These are phyloP conservation scores for Panthera tigris DNA, from an alignment of 2,113 vertebrate species.

Conservation along the genomic window DNA sequence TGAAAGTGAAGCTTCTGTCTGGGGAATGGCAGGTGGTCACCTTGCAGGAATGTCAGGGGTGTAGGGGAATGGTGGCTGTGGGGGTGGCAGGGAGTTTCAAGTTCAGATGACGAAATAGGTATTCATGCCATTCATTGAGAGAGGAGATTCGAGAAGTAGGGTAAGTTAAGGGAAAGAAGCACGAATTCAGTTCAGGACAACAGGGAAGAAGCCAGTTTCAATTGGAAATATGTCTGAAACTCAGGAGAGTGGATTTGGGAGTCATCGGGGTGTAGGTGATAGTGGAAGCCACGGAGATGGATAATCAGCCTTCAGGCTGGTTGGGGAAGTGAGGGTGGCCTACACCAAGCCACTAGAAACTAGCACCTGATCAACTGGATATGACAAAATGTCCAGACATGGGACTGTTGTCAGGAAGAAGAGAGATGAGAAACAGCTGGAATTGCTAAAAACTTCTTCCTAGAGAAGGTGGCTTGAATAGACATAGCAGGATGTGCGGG, in stretches of 20 bases:
- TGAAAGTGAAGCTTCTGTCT: too few relatives aligned
- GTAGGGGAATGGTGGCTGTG: neutral
- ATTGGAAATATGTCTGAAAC: neutral
- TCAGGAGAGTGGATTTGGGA: neutral
- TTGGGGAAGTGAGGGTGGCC: neutral
- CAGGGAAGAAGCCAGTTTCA: neutral
- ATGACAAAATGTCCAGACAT: neutral
- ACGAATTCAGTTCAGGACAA: neutral
- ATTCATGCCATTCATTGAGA: neutral
- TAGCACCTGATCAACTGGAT: neutral
- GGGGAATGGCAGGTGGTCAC: neutral
- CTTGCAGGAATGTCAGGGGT: neutral
- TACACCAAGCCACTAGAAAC: neutral
- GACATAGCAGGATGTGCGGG: neutral
- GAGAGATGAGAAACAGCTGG: neutral
- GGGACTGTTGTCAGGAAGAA: neutral
- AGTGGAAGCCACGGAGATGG: neutral
- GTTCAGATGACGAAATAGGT: neutral
- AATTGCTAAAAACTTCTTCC: conserved; percentile 15
- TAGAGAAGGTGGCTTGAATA: neutral
- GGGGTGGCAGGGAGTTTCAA: neutral
- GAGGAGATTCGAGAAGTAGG: neutral
- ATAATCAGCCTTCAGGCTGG: neutral
- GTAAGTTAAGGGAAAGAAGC: neutral
- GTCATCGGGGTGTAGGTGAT: too few relatives aligned